Evolutionary conservation across 2,113 vertebrate genomes (phyloP).

Genomic region (Xenotilapia caudafasciata): DNA sequence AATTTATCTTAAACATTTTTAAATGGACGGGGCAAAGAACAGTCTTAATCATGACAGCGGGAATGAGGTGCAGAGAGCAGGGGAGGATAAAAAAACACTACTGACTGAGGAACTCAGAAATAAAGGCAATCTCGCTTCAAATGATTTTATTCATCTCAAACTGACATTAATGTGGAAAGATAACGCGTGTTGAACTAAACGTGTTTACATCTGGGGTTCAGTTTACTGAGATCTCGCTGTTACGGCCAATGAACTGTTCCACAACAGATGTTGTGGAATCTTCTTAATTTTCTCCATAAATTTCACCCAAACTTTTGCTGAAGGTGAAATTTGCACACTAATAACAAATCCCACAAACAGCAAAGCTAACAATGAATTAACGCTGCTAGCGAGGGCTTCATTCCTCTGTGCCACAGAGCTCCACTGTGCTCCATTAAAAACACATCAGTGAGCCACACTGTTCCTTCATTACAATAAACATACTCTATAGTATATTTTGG

Average conservation of each 20-base stretch:
- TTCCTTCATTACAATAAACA: background rate
- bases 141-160: background rate
- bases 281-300: background rate
- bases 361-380: background rate
- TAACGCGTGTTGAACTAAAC: background rate
- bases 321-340: background rate
- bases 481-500: background rate
- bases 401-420: background rate
- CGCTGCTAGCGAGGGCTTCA: background rate
- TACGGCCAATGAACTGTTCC: background rate
- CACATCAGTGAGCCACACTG: background rate
- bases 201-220: background rate
- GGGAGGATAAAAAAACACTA: background rate
- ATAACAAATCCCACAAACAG: background rate
- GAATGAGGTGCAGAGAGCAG: background rate
- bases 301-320: background rate
- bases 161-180: background rate
- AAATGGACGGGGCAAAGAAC: background rate
- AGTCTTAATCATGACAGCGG: background rate
- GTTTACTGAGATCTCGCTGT: background rate
- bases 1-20: background rate
- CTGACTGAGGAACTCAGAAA: background rate
- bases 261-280: background rate
- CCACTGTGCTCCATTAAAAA: background rate
- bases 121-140: background rate